These are phyloP conservation scores for Leptosomus discolor DNA, from an alignment of 2,113 vertebrate genomes.

Conservation along the genomic window DNA sequence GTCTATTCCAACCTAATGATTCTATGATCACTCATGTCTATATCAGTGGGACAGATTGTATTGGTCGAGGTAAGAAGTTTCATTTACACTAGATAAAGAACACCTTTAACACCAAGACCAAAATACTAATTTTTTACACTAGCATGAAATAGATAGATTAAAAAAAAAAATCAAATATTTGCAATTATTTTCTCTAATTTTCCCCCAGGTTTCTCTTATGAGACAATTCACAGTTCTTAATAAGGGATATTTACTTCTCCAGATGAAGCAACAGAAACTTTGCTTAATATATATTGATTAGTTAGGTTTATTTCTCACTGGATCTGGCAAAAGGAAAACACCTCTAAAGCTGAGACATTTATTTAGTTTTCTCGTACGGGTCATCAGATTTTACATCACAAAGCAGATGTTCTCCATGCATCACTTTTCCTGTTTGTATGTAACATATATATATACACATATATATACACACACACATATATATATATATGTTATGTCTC, in stretches of 20 bases:
- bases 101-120: neutral
- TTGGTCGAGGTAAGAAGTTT: neutral
- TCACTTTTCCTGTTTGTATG: neutral
- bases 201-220: neutral
- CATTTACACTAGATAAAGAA: neutral
- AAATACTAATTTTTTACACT: neutral
- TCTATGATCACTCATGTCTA: neutral
- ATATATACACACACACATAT: neutral
- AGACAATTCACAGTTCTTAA: neutral
- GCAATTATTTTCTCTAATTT: neutral
- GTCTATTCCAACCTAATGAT: no score
- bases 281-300: neutral
- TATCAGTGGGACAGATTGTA: neutral
- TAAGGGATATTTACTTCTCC: neutral
- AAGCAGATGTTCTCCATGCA: constrained; percentile 17
- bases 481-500: neutral
- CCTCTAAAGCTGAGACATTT: neutral
- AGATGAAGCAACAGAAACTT: neutral
- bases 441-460: neutral
- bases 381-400: neutral
- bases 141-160: neutral
- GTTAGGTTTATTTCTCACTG: neutral
- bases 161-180: neutral
- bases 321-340: constrained; percentile 22
- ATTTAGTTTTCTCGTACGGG: neutral